A percentile compares a stretch with the other conserved stretches of the same genome.
phyloP scores from a whole-genome alignment of 2,888 invertebrate genomes.

The Thumatha senex region DNA sequence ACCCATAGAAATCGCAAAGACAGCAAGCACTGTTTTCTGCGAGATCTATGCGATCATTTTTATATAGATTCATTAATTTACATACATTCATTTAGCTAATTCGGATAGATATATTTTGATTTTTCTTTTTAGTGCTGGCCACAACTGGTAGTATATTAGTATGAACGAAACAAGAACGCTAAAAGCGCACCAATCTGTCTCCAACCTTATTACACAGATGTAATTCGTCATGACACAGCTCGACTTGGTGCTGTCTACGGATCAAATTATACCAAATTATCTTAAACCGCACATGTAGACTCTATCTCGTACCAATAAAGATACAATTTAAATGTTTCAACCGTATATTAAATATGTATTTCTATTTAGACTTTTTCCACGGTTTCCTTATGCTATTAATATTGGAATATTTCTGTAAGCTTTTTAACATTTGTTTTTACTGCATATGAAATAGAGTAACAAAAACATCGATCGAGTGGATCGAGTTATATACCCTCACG shows the following conservation, averaged over 20 bases:
- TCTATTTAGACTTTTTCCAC: conserved; percentile 39
- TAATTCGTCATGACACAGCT: conserved; percentile 51
- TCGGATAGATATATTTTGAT: too few species aligned
- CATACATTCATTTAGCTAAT: too few species aligned
- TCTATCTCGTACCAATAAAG: conserved; percentile 29
- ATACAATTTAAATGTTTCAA: conserved; percentile 23
- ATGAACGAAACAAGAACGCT: not conserved
- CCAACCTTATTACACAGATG: conserved; percentile 44
- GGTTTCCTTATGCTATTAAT: conserved; percentile 21
- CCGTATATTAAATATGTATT: conserved; percentile 20
- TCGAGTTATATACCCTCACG: too few species aligned
- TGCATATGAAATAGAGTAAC: conserved; percentile 13
- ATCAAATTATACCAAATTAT: conserved; percentile 46
- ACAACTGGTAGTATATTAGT: not conserved
- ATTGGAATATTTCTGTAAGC: conserved; percentile 15
- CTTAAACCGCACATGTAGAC: conserved; percentile 12
- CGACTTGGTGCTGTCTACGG: conserved; percentile 43
- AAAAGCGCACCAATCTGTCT: conserved; percentile 3
- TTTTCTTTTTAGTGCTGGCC: too few species aligned
- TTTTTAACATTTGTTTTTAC: conserved; percentile 13
- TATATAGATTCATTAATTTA: too few species aligned
- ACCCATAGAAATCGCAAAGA: too few species aligned
- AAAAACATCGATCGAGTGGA: too few species aligned
- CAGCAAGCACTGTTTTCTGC: too few species aligned
- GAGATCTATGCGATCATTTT: too few species aligned